A percentile compares a stretch with the other conserved stretches of the same genome.
Evolutionary conservation across 2,797 vertebrate species (phyloP).

Genomic region (Gymnoscopelus braueri): DNA sequence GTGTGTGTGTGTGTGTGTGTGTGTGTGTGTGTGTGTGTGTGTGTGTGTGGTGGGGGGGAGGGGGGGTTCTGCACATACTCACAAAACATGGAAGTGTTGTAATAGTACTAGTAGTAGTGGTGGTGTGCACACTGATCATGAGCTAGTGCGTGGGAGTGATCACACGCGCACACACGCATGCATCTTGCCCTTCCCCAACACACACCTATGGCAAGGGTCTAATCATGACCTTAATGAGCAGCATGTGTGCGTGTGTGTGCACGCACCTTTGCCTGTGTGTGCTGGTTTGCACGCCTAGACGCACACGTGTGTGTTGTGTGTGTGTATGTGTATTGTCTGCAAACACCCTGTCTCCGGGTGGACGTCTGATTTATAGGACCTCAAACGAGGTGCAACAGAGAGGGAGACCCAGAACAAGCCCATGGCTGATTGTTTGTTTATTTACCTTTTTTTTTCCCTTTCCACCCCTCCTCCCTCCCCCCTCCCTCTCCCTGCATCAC

Average conservation of each 20-base stretch:
- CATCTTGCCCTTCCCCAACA: slow-evolving; percentile 25
- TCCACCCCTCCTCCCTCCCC: neutral
- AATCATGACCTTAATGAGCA: slow-evolving; percentile 80
- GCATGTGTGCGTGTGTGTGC: slow-evolving; percentile 49
- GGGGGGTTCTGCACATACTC: neutral
- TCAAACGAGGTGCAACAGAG: slow-evolving; percentile 83
- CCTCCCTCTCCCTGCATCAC: slow-evolving; percentile 37
- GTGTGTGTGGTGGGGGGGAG: slow-evolving; percentile 17
- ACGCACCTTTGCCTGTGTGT: slow-evolving; percentile 1
- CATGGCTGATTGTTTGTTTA: slow-evolving; percentile 81
- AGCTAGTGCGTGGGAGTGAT: slow-evolving; percentile 28
- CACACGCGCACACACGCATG: slow-evolving; percentile 28
- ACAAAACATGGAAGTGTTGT: neutral
- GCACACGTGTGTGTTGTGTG: slow-evolving; percentile 24
- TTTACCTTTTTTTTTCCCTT: slow-evolving; percentile 75
- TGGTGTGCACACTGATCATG: slow-evolving; percentile 16
- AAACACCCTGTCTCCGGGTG: slow-evolving; percentile 79
- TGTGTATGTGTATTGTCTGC: slow-evolving; percentile 63
- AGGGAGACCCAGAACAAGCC: slow-evolving; percentile 76
- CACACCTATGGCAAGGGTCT: slow-evolving; percentile 57
- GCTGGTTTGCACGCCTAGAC: slow-evolving; percentile 12
- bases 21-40: slow-evolving; percentile 14
- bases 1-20: slow-evolving; percentile 11
- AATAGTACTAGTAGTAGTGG: no score
- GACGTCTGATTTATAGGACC: slow-evolving; percentile 83